phyloP scores from a whole-genome alignment of 2,797 vertebrate species.

The Falco peregrinus region DNA sequence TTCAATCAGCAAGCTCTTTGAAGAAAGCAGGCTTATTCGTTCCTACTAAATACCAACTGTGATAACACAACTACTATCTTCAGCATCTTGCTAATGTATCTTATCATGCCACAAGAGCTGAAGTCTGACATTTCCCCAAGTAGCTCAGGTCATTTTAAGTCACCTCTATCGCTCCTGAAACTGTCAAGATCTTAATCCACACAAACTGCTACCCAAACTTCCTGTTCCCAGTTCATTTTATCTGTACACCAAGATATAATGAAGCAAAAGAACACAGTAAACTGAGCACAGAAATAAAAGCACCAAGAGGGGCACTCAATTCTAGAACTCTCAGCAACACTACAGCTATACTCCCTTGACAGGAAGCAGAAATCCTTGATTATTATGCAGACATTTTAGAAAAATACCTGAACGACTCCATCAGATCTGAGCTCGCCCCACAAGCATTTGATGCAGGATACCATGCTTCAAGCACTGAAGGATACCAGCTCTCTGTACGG shows the following conservation, averaged over 20 bases:
- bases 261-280: neutral
- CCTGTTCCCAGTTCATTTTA: neutral
- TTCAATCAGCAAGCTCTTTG: neutral
- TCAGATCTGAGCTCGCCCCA: conserved; percentile 87
- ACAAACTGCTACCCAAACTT: neutral
- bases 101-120: neutral
- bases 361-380: neutral
- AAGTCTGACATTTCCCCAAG: neutral
- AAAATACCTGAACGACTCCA: conserved; percentile 92
- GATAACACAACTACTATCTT: neutral
- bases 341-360: neutral
- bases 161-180: neutral
- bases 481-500: conserved; percentile 47
- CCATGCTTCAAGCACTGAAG: conserved; percentile 84
- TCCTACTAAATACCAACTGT: neutral
- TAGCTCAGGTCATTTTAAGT: neutral
- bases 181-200: neutral
- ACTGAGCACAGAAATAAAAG: neutral
- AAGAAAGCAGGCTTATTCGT: neutral
- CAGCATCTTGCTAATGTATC: neutral
- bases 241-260: neutral
- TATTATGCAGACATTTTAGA: neutral
- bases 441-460: conserved; percentile 87
- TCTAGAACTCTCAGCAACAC: neutral
- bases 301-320: neutral